Percentiles rank a stretch among this genome's conserved stretches.
Conservation (phyloP, 2,888 invertebrate genomes). For the Macrophya alboannulata region DNA sequence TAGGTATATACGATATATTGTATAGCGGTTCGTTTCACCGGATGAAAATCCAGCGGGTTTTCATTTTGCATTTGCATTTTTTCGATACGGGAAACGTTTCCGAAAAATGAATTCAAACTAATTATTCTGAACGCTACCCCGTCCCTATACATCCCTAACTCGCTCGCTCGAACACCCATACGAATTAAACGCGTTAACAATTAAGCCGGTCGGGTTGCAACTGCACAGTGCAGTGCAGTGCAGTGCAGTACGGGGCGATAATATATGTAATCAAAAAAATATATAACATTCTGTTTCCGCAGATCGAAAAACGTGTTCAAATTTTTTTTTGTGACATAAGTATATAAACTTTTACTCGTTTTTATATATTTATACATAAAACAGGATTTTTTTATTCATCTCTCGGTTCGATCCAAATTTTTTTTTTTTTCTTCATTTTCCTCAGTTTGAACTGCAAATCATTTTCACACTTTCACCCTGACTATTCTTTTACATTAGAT, state of each 20-base stretch:
- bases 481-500: neutral
- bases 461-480: neutral
- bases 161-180: neutral
- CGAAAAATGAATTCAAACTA: constrained; percentile 40
- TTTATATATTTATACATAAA: neutral
- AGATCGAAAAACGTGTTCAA: neutral
- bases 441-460: neutral
- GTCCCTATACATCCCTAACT: neutral
- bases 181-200: constrained; percentile 33
- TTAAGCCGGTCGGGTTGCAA: neutral
- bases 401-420: too few relatives aligned
- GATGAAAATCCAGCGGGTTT: neutral
- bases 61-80: neutral
- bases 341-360: neutral
- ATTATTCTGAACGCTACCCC: constrained; percentile 7
- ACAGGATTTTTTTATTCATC: too few relatives aligned
- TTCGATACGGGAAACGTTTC: neutral
- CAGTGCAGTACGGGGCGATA: neutral
- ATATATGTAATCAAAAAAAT: constrained; percentile 12
- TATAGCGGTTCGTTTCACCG: constrained; percentile 15
- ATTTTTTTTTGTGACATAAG: neutral
- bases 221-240: neutral
- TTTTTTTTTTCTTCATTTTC: neutral
- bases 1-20: neutral
- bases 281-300: neutral